Conservation (phyloP, 2,888 invertebrate species). For the Dicranocentrus wangi region DNA sequence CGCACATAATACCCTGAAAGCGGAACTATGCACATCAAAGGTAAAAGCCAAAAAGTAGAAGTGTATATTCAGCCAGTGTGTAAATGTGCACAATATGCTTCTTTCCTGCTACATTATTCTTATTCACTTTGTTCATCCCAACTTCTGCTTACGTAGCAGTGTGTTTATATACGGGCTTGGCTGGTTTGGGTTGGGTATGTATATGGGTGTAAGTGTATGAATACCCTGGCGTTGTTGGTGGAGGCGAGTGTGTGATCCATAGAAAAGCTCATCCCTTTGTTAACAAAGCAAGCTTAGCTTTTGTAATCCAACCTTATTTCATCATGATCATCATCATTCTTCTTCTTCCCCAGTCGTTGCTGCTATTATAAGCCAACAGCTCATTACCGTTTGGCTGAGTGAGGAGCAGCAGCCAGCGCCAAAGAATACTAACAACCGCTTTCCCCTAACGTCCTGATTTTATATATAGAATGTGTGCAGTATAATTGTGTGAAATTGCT, state of each 20-base stretch:
- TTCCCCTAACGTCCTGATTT: no score
- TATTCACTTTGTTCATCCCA: background rate
- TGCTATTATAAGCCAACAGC: background rate
- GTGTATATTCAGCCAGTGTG: conserved; percentile 7
- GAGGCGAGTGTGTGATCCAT: background rate
- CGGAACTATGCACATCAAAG: conserved; percentile 71
- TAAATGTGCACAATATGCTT: conserved; percentile 5
- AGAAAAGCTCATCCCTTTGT: conserved; percentile 30
- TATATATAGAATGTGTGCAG: no score
- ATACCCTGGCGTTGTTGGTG: background rate
- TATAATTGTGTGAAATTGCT: no score
- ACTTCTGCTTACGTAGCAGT: conserved; percentile 4
- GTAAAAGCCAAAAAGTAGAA: conserved; percentile 52
- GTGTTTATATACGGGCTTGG: background rate
- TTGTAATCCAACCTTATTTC: conserved; percentile 36
- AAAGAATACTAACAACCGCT: no score
- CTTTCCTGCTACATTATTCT: background rate
- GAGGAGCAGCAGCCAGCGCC: no score
- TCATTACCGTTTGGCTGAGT: conserved; percentile 21
- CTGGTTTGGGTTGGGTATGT: background rate
- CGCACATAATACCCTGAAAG: conserved; percentile 57
- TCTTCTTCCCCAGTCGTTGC: background rate
- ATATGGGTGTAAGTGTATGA: conserved; percentile 7
- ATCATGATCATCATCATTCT: conserved; percentile 4
- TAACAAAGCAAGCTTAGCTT: conserved; percentile 20